Evolutionary conservation across 2,113 vertebrate species (phyloP), one percentile per base, ranked within the genome.

Genomic region (Nanger granti): DNA sequence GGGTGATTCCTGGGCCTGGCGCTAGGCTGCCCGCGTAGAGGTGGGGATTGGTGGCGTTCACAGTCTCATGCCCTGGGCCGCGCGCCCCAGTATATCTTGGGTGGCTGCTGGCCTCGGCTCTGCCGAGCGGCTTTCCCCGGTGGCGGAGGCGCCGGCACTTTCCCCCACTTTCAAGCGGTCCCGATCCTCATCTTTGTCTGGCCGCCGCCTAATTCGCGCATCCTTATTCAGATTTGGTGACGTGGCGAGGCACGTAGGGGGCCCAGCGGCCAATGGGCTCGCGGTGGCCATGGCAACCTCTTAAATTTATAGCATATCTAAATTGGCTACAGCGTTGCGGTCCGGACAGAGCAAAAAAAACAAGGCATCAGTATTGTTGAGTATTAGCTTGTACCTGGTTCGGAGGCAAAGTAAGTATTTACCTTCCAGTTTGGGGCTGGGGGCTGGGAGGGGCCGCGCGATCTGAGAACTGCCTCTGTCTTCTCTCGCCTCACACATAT

Each of bases 171-270:
- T 99, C 99, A 98, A 99, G 98, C 99, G 98, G 99, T 99, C 99
- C 99, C 98, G 99, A 99, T 99, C 99, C 99, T 98, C 99, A 99
- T 99, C 99, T 99, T 99, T 99, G 99, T 99, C 99, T 99, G 98
- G 98, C 98, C 98, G 98, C 99, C 98, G 99, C 99, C 99, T 99
- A 99, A 99, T 99, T 99, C 99, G 99, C 99, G 99, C 99, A 99
- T 99, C 99, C 99, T 99, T 99, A 99, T 99, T 99, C 99, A 99
- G 99, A 99, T 99, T 99, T 99, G 98, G 98, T 98, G 99, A 99
- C 99, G 99, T 98, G 94, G 98, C 18, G 83, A 28, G 94, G 98
- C 98, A 99, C 99, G 99, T 99, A 99, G 98, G 93, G 93, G 93
- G 90, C 73, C 92, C 59, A 4, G 59, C 92, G 98, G 98, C 99